phyloP scores from a whole-genome alignment of 2,113 vertebrate genomes.

The Lipophrys pholis region DNA sequence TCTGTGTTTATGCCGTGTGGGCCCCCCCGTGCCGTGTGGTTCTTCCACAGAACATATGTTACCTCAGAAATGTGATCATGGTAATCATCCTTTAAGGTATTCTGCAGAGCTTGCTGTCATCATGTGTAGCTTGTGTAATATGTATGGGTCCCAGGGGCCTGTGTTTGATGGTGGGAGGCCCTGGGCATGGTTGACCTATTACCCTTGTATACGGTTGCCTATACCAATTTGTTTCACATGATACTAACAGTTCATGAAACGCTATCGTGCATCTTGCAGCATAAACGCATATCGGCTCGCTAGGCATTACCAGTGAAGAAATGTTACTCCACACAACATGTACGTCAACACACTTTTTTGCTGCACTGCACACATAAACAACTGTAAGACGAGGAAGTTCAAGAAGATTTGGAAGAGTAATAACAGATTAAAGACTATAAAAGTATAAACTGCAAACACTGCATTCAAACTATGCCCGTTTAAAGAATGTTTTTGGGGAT shows the following conservation, averaged over 20 bases:
- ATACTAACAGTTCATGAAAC: constrained; percentile 44
- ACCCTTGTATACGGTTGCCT: constrained; percentile 17
- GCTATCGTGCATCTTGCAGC: background rate
- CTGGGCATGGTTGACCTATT: constrained; percentile 55
- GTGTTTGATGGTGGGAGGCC: constrained; percentile 42
- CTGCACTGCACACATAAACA: background rate
- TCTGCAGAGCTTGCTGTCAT: constrained; percentile 55
- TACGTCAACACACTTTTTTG: background rate
- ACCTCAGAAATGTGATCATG: constrained; percentile 60
- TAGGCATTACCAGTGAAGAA: constrained; percentile 11
- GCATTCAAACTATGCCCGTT: too few relatives aligned
- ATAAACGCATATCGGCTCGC: constrained; percentile 24
- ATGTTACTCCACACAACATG: background rate
- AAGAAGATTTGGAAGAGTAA: too few relatives aligned
- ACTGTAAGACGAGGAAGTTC: too few relatives aligned
- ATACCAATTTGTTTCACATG: constrained; percentile 30
- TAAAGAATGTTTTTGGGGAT: background rate
- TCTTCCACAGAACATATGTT: constrained; percentile 57
- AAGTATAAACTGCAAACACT: too few relatives aligned
- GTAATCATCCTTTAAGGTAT: constrained; percentile 61
- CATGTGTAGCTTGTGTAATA: constrained; percentile 44
- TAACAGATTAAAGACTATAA: too few relatives aligned
- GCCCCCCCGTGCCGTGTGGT: constrained; percentile 2
- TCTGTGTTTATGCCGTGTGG: constrained; percentile 32
- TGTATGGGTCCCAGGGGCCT: constrained; percentile 39